A percentile compares a stretch with the other conserved stretches of the same genome.
phyloP scores from a whole-genome alignment of 2,888 invertebrate species.

The Blera fallax region DNA sequence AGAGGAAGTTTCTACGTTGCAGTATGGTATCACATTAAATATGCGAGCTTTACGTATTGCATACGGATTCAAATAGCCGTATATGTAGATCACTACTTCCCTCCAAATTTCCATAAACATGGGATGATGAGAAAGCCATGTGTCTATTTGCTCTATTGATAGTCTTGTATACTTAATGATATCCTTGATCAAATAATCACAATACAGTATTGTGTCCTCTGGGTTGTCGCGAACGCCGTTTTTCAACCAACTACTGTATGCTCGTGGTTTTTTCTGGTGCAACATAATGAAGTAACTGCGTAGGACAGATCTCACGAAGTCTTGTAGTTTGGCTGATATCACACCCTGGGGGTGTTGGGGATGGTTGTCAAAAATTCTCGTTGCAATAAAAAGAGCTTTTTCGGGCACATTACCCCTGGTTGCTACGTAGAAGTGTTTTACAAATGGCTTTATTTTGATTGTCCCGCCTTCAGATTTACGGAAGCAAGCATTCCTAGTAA shows the following conservation, averaged over 20 bases:
- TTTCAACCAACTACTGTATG: constrained; percentile 1
- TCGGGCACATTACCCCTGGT: not conserved
- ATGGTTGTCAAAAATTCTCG: not conserved
- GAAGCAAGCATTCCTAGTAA: not conserved
- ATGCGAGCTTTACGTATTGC: constrained; percentile 46
- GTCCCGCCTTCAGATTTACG: not conserved
- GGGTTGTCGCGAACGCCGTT: not conserved
- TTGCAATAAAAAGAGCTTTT: constrained; percentile 4
- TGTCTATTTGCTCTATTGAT: constrained; percentile 76
- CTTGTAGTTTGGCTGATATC: not conserved
- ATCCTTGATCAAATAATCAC: not conserved
- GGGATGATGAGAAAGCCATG: constrained; percentile 82
- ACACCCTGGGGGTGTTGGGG: not conserved
- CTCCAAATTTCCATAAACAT: constrained; percentile 83
- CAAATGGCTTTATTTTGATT: not conserved
- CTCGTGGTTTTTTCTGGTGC: not conserved
- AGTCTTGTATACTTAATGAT: not conserved
- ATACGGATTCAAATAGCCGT: constrained; percentile 78
- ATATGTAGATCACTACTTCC: constrained; percentile 83
- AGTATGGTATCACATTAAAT: not conserved
- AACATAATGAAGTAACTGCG: constrained; percentile 10
- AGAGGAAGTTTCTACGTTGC: constrained; percentile 16
- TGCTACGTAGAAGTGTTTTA: not conserved
- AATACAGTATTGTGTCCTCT: not conserved
- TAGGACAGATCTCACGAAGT: not conserved